Evolutionary conservation across 2,113 vertebrate species (phyloP).

Genomic region (Peucedramus taeniatus): DNA sequence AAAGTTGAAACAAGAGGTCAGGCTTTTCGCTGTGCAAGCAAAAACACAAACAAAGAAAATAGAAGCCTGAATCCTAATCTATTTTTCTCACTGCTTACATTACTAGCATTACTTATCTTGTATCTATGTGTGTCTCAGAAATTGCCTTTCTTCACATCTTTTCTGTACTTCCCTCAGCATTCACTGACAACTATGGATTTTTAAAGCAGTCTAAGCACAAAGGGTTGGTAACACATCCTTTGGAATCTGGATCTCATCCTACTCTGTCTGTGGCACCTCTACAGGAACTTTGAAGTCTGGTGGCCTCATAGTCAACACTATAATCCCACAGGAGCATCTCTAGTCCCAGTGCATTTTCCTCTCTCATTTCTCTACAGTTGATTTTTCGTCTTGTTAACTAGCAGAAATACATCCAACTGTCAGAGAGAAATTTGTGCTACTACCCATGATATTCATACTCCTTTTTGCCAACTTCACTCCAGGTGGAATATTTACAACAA

Average conservation of each 20-base stretch:
- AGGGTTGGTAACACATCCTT: not conserved
- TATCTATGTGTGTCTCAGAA: not conserved
- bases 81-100: not conserved
- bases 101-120: not conserved
- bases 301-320: not conserved
- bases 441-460: not conserved
- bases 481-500: not conserved
- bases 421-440: not conserved
- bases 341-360: not conserved
- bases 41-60: not conserved
- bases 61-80: not conserved
- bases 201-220: not conserved
- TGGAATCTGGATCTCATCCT: not conserved
- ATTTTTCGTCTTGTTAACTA: not conserved
- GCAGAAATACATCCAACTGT: not conserved
- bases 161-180: not conserved
- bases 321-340: not conserved
- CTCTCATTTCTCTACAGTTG: not conserved
- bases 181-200: not conserved
- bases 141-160: not conserved
- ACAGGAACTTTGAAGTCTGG: not conserved
- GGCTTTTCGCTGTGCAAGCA: not conserved
- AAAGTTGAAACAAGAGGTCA: not conserved
- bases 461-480: not conserved
- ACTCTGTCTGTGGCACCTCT: not conserved